A percentile compares a stretch with the other conserved stretches of the same genome.
phyloP scores from a whole-genome alignment of 64 coral and sea anemone species.

The Pachyseris speciosa region DNA sequence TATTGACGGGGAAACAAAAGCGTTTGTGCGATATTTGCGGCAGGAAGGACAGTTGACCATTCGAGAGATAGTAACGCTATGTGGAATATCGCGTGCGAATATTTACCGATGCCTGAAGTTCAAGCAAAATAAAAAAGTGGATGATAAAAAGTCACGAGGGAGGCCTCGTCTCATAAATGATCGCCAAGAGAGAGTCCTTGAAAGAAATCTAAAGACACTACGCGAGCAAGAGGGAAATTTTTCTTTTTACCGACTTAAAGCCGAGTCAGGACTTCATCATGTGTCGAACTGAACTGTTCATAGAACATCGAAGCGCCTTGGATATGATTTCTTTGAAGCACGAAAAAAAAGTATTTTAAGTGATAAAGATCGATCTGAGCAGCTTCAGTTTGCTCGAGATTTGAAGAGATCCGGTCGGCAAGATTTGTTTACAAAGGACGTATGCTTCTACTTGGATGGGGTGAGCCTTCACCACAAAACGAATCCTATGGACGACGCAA shows the following conservation, averaged over 20 bases:
- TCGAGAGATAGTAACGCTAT: no score
- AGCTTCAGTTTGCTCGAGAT: background rate
- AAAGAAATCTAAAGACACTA: conserved; percentile 9
- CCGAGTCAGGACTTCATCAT: background rate
- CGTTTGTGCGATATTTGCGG: no score
- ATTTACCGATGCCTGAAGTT: background rate
- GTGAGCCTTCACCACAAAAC: conserved; percentile 27
- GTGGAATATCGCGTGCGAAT: no score
- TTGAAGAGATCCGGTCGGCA: background rate
- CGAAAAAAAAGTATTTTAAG: conserved; percentile 21
- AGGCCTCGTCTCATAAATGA: background rate
- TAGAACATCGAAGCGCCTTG: background rate
- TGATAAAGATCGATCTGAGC: background rate
- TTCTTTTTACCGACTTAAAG: background rate
- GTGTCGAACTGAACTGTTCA: background rate
- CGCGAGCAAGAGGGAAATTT: conserved; percentile 50
- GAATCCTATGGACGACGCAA: background rate
- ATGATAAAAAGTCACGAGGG: background rate
- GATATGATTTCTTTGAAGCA: background rate
- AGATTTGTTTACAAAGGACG: background rate
- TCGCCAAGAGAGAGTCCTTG: background rate
- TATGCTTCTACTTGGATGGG: conserved; percentile 27
- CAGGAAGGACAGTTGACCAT: no score
- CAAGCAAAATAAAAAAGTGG: background rate
- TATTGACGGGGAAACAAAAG: no score